phyloP scores from a whole-genome alignment of 53 echinoderm and acorn worm species.

The Antedon mediterranea region DNA sequence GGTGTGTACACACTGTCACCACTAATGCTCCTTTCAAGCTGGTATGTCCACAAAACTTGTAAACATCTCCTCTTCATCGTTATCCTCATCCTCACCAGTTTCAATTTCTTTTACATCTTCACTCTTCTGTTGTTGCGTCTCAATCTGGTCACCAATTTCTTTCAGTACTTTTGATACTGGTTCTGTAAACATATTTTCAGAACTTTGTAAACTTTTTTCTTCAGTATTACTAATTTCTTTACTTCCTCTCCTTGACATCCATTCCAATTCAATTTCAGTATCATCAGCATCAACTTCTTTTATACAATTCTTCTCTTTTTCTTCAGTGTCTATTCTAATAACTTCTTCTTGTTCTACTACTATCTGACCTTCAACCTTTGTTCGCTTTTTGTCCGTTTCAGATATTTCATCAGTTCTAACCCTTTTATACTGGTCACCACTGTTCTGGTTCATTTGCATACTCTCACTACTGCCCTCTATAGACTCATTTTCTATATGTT shows the following conservation, averaged over 20 bases:
- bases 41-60: constrained; percentile 25
- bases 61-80: constrained; percentile 23
- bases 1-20: no score
- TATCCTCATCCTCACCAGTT: constrained; percentile 5
- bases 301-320: no score
- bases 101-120: not conserved
- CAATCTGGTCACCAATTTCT: not conserved
- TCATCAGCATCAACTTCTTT: not conserved
- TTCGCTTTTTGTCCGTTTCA: not conserved
- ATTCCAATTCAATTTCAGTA: no score
- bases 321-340: no score
- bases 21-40: no score
- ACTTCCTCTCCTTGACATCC: no score
- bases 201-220: not conserved
- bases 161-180: not conserved
- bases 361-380: not conserved
- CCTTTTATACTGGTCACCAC: no score
- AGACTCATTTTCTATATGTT: not conserved
- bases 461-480: not conserved
- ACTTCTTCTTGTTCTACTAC: not conserved
- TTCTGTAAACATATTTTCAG: not conserved
- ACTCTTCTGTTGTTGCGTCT: not conserved
- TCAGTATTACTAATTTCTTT: not conserved
- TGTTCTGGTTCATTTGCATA: not conserved
- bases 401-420: no score